phyloP scores from a whole-genome alignment of 1,140 invertebrate species.

The Bombus waltoni region DNA sequence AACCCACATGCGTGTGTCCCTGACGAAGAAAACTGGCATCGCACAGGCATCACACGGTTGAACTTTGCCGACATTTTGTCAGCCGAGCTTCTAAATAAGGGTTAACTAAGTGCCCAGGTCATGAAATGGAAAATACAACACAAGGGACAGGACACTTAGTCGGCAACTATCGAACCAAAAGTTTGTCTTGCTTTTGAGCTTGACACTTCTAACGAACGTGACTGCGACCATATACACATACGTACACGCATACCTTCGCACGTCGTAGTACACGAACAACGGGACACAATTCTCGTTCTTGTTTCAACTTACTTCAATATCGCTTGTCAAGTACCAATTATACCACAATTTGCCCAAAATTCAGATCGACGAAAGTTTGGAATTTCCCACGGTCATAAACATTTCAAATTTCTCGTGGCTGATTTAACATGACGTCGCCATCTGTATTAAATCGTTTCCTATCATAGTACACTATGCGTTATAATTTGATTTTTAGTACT shows the following conservation, averaged over 20 bases:
- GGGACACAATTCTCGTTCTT: slow-evolving; percentile 16
- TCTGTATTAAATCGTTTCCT: background rate
- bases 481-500: background rate
- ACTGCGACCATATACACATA: background rate
- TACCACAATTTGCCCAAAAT: slow-evolving; percentile 2
- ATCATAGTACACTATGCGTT: background rate
- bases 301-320: background rate
- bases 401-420: background rate
- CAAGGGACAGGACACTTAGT: slow-evolving; percentile 4
- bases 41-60: background rate
- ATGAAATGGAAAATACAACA: slow-evolving; percentile 17
- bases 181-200: slow-evolving; percentile 29
- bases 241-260: background rate
- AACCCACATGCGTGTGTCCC: background rate
- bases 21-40: background rate
- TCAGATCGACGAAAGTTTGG: background rate
- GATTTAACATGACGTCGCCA: background rate
- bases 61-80: slow-evolving; percentile 3
- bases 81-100: background rate
- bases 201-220: slow-evolving; percentile 14
- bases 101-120: background rate
- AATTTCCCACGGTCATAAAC: background rate
- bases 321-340: background rate
- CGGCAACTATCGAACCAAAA: slow-evolving; percentile 15
- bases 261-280: background rate